phyloP scores from a whole-genome alignment of 2,113 vertebrate genomes.

The Aplodontia rufa region DNA sequence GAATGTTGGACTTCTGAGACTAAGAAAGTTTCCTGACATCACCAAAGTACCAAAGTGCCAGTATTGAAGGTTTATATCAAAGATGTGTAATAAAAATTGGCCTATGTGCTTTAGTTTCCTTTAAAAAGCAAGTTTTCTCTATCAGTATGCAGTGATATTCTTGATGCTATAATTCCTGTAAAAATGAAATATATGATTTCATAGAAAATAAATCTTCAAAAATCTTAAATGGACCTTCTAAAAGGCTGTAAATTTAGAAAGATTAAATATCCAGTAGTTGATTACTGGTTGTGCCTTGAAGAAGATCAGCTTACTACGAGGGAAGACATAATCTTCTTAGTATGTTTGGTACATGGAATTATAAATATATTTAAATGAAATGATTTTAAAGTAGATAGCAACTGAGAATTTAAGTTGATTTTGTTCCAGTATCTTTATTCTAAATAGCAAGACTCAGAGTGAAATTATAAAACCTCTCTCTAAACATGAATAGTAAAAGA shows the following conservation, averaged over 20 bases:
- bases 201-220: constrained; percentile 57
- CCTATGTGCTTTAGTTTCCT: neutral
- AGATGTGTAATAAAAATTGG: neutral
- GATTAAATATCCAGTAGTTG: constrained; percentile 68
- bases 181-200: constrained; percentile 40
- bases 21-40: neutral
- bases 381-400: constrained; percentile 74
- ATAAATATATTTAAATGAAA: constrained; percentile 78
- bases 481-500: neutral
- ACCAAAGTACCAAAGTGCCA: neutral
- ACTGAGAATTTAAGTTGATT: constrained; percentile 78
- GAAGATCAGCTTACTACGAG: constrained; percentile 74
- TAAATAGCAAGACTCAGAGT: neutral
- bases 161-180: constrained; percentile 30
- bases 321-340: constrained; percentile 83
- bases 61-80: neutral
- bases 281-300: constrained; percentile 79
- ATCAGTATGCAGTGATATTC: neutral
- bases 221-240: constrained; percentile 58
- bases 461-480: neutral
- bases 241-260: constrained; percentile 50
- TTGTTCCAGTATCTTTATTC: constrained; percentile 21
- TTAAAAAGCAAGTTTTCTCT: neutral
- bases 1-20: neutral
- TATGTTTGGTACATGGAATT: constrained; percentile 71